Evolutionary conservation across 2,888 invertebrate genomes (phyloP).

Genomic region (Philhelius pedissequus): DNA sequence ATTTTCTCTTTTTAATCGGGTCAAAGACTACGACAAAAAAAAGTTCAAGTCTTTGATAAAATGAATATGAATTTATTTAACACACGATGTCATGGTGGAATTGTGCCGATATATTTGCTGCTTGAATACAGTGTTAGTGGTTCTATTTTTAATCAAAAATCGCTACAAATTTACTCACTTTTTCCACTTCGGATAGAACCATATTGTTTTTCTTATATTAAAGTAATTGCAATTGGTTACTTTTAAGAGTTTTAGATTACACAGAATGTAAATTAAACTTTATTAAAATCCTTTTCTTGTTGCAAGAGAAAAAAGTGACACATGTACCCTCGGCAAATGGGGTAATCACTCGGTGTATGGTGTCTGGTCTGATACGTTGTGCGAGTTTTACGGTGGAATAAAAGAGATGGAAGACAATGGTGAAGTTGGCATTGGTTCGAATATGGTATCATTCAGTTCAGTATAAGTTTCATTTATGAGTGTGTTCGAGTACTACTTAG

Average conservation of each 20-base stretch:
- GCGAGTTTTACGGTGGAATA: slow-evolving; percentile 11
- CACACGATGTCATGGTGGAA: slow-evolving; percentile 5
- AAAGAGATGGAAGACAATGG: not conserved
- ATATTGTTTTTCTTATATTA: slow-evolving; percentile 33
- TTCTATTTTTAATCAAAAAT: slow-evolving; percentile 58
- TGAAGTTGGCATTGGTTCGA: slow-evolving; percentile 1
- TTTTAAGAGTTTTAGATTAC: not conserved
- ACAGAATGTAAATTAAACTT: slow-evolving; percentile 10
- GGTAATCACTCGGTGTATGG: slow-evolving; percentile 40
- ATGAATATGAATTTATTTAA: slow-evolving; percentile 13
- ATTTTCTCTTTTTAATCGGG: not conserved
- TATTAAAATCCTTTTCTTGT: slow-evolving; percentile 16
- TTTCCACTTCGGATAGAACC: slow-evolving; percentile 64
- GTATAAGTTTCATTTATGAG: not conserved
- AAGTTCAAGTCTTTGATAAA: not conserved
- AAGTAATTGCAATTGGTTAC: slow-evolving; percentile 1
- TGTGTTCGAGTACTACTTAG: not conserved
- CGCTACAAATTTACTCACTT: slow-evolving; percentile 56
- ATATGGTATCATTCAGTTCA: slow-evolving; percentile 19
- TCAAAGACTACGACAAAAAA: not conserved
- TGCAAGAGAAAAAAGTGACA: slow-evolving; percentile 44
- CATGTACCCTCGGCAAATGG: slow-evolving; percentile 66
- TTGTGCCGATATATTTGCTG: not conserved
- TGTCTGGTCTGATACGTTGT: slow-evolving; percentile 21
- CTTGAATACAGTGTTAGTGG: slow-evolving; percentile 22